Evolutionary conservation across 2,113 vertebrate species (phyloP), one percentile per base, ranked within the genome.

Genomic region (Clupea harengus): DNA sequence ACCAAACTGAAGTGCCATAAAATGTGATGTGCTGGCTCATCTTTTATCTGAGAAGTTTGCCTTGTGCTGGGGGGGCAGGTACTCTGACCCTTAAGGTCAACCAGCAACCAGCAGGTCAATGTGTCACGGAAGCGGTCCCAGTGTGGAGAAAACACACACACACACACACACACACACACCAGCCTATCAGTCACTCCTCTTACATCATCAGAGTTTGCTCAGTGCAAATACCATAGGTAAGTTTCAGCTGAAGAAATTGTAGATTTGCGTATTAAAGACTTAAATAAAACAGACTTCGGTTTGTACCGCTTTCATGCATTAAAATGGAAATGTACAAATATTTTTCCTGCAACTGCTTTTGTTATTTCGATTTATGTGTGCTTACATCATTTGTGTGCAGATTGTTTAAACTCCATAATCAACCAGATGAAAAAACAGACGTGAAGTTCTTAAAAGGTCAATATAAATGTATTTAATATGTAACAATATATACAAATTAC

Each of bases 11-110:
- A 11, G 11, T 15, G 15, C 72, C 72, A 78, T 78, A 78, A 78
- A 78, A 78, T 39, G 72, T 78, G 32, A 78, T 32, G 72, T 78
- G 72, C 39, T 13, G 72, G 72, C 28, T 78, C 72, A 78, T 78
- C 72, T 78, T 78, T 78, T 78, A 78, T 78, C 72, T 32, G 72
- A 15, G 25, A 78, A 78, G 72, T 78, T 78, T 78, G 72, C 72
- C 28, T 32, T 39, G 72, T 78, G 72, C 15, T 15, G 10, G n/a
- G 72, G 28, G 72, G 72, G 39, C 72, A 78, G 32, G 32, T 44
- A 18, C 28, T 78, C 13, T 81, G 80, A 46, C 80, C 45, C 83
- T 81, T 60, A 87, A 86, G 85, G 67, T 87, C 39, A 72, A 44
- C 81, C 83, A 81, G 72, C 15, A 78, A 78, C 28, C 32, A 78